A percentile compares a stretch with the other conserved stretches of the same genome.
phyloP scores from a whole-genome alignment of 2,797 vertebrate species.

The Loriculus beryllinus region DNA sequence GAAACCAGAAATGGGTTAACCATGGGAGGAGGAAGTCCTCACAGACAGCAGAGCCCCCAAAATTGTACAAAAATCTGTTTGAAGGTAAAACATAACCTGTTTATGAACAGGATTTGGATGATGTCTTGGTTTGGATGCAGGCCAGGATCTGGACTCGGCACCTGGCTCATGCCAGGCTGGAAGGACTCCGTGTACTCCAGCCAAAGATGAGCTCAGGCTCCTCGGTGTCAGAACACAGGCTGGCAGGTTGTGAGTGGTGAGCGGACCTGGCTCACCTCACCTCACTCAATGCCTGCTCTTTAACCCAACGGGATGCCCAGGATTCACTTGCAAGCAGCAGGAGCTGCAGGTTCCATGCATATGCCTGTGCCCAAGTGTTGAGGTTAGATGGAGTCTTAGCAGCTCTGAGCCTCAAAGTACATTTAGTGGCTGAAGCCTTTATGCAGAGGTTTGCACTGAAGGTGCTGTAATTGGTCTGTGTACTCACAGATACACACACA shows the following conservation, averaged over 20 bases:
- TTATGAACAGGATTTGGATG: slow-evolving; percentile 4
- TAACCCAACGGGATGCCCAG: not conserved
- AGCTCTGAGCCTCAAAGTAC: not conserved
- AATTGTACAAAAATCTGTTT: not conserved
- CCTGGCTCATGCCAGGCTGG: not conserved
- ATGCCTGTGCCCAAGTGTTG: accelerated
- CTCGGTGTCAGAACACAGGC: not conserved
- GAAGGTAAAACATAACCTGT: not conserved
- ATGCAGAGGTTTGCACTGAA: accelerated
- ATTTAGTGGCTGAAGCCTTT: not conserved
- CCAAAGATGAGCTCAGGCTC: slow-evolving; percentile 56
- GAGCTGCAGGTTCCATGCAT: not conserved
- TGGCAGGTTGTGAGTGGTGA: not conserved
- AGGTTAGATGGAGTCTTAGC: not conserved
- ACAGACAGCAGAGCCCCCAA: not conserved
- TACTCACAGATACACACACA: not conserved
- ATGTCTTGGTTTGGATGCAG: not conserved
- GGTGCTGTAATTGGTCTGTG: not conserved
- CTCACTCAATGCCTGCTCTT: not conserved
- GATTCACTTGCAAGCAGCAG: not conserved
- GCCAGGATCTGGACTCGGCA: slow-evolving; percentile 19
- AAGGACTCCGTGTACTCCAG: not conserved
- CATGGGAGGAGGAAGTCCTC: not conserved
- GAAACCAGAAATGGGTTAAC: not conserved
- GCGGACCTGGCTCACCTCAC: not conserved